These are phyloP conservation scores for Oreotrochilus melanogaster DNA, from an alignment of 2,113 vertebrate genomes.

Conservation along the genomic window DNA sequence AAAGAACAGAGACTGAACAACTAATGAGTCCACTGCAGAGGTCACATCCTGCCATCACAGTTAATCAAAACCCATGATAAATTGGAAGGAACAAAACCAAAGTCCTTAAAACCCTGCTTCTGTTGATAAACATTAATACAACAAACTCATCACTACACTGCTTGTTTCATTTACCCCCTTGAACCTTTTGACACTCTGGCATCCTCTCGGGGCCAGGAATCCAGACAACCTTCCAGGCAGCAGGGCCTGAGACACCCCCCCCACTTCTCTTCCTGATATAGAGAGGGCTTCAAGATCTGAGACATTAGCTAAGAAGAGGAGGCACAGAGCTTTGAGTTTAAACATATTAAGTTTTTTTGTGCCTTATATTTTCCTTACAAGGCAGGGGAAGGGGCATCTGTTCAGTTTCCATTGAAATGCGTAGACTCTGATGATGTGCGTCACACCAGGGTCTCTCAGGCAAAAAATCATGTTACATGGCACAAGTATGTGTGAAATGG, in stretches of 20 bases:
- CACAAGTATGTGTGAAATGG: background rate
- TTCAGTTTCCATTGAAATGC: background rate
- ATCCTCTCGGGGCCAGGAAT: accelerated
- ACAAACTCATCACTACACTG: background rate
- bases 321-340: background rate
- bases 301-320: background rate
- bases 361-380: background rate
- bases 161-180: background rate
- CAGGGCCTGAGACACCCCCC: background rate
- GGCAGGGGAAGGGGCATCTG: accelerated
- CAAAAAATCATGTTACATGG: background rate
- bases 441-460: accelerated
- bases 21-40: background rate
- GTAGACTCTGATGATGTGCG: background rate
- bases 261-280: background rate
- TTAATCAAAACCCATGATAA: background rate
- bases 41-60: background rate
- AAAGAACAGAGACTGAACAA: background rate
- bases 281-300: background rate
- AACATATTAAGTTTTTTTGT: background rate
- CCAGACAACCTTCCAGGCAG: accelerated
- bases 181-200: accelerated
- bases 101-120: background rate
- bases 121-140: background rate
- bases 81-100: background rate